Base-by-base conservation (phyloP, 2,113 vertebrate species). In the Gadus macrocephalus region DNA sequence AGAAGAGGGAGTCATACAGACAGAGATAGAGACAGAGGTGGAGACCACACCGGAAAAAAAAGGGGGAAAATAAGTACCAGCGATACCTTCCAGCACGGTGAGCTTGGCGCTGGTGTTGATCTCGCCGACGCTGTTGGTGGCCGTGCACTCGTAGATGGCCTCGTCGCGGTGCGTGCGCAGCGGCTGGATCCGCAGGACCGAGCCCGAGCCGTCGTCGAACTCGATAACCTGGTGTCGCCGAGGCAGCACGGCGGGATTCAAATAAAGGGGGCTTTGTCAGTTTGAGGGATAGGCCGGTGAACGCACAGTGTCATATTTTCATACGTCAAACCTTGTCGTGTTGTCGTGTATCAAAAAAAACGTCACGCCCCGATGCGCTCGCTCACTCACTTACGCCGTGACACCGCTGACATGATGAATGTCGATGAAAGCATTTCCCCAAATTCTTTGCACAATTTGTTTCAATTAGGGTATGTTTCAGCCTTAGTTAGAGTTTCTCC, bases 71-170 rank as follows among this genome's bases (percentile, higher is more conserved):
- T 49, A 9, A 49, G 11, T 3, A 70, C 31, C 31, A 35, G 31
- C 74, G 81, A 76, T 92, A 98, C 97, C 97, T 96, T 98, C 96
- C n/a, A 98, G 92, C 66, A 99, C 97, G 1, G 96, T 98, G 72
- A 99, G 93, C 82, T 98, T 98, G 92, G 96, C 96, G 79, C 94
- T 98, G 0, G 94, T 96, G 93, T 95, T 98, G 92, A 98, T 98
- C 81, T 98, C 96, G 4, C 95, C 97, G 56, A 91, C 88, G 1
- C 93, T 96, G 63, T 98, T 99, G 82, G 95, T 92, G 79, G 96
- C 95, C 6, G 96, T 98, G 85, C 97, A 99, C 84, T 99, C 96
- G 3, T 99, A 98, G 86, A 98, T 97, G 20, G 96, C 97, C 88
- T 99, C 97, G 8, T 98, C 97, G 62, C 96, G 91, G 81, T 96